Base-by-base conservation (phyloP, 1,140 invertebrate species). In the Dicyema japonicum region DNA sequence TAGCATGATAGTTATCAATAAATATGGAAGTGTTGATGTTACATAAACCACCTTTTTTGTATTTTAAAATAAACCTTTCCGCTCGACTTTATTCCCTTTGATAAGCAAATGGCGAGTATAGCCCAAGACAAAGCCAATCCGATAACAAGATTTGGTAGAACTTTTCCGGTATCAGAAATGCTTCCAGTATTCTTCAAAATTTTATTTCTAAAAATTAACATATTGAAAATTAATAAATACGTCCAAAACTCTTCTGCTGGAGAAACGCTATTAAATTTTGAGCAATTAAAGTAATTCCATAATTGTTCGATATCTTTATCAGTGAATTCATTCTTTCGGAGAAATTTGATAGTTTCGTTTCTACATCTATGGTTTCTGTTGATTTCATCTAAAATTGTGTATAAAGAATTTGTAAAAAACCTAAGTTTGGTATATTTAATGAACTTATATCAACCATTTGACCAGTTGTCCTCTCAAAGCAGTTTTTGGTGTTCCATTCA, bases 221-320 rank as follows among this genome's bases (percentile, higher is more conserved):
- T n/a, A n/a, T n/a, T n/a, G n/a, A n/a, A n/a, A n/a, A n/a, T n/a
- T n/a, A n/a, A n/a, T n/a, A n/a, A n/a, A n/a, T n/a, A n/a, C 65
- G 41, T 72, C 65, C 4, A 62, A 66, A 21, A 85, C 71, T 32
- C 63, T 69, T 33, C 64, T 62, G 38, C 90, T 82, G 47, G 47
- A 23, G 15, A 31, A 11, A 4, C 11, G 19, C 7, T 15, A 15
- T 29, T 16, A 30, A 26, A 27, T 4, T 5, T 28, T 6, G 14
- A 12, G 26, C 5, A 26, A 28, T 7, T 4, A 9, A 26, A 26
- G 12, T 12, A 19, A 30, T 7, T n/a, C n/a, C n/a, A n/a, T n/a
- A n/a, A n/a, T n/a, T n/a, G n/a, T n/a, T n/a, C n/a, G n/a, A n/a
- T n/a, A n/a, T n/a, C n/a, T n/a, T n/a, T n/a, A n/a, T n/a, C n/a